These are phyloP conservation scores for Iselma pallidipennis DNA, from an alignment of 2,888 invertebrate species.

Conservation along the genomic window DNA sequence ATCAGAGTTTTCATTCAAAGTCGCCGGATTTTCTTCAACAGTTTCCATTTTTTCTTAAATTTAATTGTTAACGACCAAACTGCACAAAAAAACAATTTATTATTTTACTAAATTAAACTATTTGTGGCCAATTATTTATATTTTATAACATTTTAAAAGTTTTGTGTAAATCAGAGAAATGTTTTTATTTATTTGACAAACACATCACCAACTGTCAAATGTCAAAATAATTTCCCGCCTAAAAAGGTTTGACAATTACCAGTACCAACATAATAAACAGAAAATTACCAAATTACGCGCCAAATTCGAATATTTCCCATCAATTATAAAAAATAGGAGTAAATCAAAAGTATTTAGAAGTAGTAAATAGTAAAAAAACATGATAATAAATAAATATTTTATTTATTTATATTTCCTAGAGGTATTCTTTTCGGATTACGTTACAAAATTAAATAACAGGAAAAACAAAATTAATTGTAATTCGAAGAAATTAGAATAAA, in stretches of 20 bases:
- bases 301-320: background rate
- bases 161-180: too few relatives aligned
- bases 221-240: too few relatives aligned
- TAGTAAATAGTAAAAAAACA: conserved; percentile 14
- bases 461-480: conserved; percentile 22
- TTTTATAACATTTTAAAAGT: background rate
- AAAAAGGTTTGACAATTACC: too few relatives aligned
- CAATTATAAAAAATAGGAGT: too few relatives aligned
- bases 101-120: too few relatives aligned
- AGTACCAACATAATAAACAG: background rate
- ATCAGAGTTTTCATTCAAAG: conserved; percentile 8
- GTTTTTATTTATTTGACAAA: too few relatives aligned
- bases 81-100: too few relatives aligned
- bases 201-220: background rate
- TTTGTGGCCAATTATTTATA: background rate
- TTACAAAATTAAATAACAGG: conserved; percentile 29
- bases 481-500: conserved; percentile 14
- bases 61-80: too few relatives aligned
- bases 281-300: background rate
- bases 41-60: background rate
- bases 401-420: conserved; percentile 23
- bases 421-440: conserved; percentile 25
- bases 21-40: background rate
- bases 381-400: conserved; percentile 29
- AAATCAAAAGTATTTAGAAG: background rate